These are phyloP conservation scores for Doryteuthis pealeii DNA, from an alignment of 1,140 invertebrate species.

Conservation along the genomic window DNA sequence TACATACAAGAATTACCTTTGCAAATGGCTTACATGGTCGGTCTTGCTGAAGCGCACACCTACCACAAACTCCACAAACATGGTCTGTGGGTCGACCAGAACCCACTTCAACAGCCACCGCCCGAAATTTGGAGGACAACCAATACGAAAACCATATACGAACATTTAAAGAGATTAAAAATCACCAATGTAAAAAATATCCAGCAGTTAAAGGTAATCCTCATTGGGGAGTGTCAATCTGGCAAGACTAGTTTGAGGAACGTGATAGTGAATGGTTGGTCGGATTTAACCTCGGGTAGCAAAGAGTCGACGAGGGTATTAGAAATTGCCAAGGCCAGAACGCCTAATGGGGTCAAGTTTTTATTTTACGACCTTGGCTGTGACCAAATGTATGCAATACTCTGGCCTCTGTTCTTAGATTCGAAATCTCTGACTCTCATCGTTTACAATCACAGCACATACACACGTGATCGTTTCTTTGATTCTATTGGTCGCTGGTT, in stretches of 20 bases:
- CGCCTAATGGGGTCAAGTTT: constrained; percentile 55
- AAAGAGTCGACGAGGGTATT: constrained; percentile 33
- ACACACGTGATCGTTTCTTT: constrained; percentile 40
- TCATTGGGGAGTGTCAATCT: constrained; percentile 49
- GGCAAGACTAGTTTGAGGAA: constrained; percentile 54
- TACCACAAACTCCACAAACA: constrained; percentile 50
- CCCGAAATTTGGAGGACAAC: constrained; percentile 56
- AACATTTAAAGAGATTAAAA: constrained; percentile 53
- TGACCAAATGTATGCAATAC: constrained; percentile 43
- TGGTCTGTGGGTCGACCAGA: constrained; percentile 59
- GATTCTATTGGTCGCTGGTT: constrained; percentile 53
- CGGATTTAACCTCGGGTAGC: constrained; percentile 16
- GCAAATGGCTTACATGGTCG: constrained; percentile 46
- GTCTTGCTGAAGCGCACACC: constrained; percentile 49
- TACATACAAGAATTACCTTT: constrained; percentile 47
- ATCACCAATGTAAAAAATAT: constrained; percentile 55
- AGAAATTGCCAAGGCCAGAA: constrained; percentile 46
- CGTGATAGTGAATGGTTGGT: constrained; percentile 40
- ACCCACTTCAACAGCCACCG: constrained; percentile 55
- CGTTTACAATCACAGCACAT: constrained; percentile 51
- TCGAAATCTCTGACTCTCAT: constrained; percentile 49
- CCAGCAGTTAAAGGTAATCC: constrained; percentile 52
- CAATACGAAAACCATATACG: constrained; percentile 52
- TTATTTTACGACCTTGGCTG: constrained; percentile 55
- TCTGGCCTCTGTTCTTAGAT: constrained; percentile 53